Evolutionary conservation across 1,140 invertebrate genomes (phyloP).

Genomic region (Drosophila sturtevanti): DNA sequence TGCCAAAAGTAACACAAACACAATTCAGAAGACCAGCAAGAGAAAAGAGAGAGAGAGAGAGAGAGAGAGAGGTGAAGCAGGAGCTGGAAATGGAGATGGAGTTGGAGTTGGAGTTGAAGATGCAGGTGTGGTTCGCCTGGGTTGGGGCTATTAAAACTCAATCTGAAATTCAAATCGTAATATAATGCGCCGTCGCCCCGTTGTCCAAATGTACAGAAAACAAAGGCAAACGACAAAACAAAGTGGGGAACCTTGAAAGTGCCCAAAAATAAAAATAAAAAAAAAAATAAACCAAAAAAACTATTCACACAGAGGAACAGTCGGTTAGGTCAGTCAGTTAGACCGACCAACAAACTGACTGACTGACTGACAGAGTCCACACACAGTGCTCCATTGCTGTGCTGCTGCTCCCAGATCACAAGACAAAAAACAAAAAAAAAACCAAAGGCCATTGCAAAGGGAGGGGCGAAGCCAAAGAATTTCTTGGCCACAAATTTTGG

Average conservation of each 20-base stretch:
- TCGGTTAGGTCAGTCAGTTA: slow-evolving; percentile 59
- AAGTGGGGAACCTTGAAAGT: slow-evolving; percentile 51
- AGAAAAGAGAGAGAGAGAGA: too few relatives aligned
- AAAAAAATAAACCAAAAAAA: slow-evolving; percentile 4
- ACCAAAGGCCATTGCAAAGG: slow-evolving; percentile 46
- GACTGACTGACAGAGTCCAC: slow-evolving; percentile 1
- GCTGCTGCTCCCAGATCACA: slow-evolving; percentile 3
- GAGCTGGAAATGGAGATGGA: background rate
- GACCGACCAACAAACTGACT: background rate
- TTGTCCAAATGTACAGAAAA: slow-evolving; percentile 30
- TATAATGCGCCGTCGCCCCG: slow-evolving; percentile 52
- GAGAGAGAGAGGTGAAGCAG: slow-evolving; percentile 5
- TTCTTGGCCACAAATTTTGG: slow-evolving; percentile 61
- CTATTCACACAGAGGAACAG: slow-evolving; percentile 33
- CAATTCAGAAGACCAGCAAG: background rate
- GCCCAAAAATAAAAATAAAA: slow-evolving; percentile 20
- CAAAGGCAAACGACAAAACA: slow-evolving; percentile 62
- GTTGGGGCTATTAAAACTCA: slow-evolving; percentile 77
- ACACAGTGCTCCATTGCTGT: slow-evolving; percentile 1
- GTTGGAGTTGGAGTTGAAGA: slow-evolving; percentile 1
- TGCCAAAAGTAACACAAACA: slow-evolving; percentile 60
- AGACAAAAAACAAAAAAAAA: too few relatives aligned
- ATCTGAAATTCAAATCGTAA: slow-evolving; percentile 82
- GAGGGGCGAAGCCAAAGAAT: slow-evolving; percentile 54
- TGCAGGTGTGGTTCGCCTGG: slow-evolving; percentile 72